Conservation (phyloP, 2,113 vertebrate genomes). For the Tichodroma muraria region DNA sequence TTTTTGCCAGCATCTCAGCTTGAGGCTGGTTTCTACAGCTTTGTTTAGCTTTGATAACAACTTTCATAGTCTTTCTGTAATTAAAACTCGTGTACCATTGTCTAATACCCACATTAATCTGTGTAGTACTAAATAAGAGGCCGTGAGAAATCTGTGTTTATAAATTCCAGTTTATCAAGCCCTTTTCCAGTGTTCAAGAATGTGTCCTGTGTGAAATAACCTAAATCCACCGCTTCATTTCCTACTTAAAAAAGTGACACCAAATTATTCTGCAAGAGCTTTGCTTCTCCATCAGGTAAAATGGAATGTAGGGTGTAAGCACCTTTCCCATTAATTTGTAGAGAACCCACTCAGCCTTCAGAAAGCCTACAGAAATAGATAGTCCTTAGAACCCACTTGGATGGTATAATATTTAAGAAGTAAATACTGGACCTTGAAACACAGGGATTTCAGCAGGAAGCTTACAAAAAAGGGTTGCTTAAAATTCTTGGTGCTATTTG, state of each 20-base stretch:
- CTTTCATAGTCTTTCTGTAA: background rate
- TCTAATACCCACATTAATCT: background rate
- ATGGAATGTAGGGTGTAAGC: background rate
- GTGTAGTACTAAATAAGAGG: background rate
- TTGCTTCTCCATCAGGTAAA: background rate
- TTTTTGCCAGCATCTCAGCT: background rate
- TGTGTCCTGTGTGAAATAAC: background rate
- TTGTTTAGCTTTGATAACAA: background rate
- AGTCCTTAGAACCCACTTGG: background rate
- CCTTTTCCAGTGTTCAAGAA: background rate
- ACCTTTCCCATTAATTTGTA: background rate
- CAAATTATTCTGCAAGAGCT: background rate
- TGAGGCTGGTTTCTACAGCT: background rate
- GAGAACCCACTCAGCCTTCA: background rate
- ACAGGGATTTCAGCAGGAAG: background rate
- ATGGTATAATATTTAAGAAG: background rate
- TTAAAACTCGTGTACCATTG: background rate
- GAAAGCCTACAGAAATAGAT: background rate
- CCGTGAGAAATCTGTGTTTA: background rate
- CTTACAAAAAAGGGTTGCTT: background rate
- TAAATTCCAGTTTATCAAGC: background rate
- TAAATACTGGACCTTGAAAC: background rate
- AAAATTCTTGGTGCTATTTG: background rate
- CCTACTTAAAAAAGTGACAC: background rate
- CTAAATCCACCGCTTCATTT: background rate